phyloP scores from a whole-genome alignment of 2,888 invertebrate species.

The Philhelius pedissequus region DNA sequence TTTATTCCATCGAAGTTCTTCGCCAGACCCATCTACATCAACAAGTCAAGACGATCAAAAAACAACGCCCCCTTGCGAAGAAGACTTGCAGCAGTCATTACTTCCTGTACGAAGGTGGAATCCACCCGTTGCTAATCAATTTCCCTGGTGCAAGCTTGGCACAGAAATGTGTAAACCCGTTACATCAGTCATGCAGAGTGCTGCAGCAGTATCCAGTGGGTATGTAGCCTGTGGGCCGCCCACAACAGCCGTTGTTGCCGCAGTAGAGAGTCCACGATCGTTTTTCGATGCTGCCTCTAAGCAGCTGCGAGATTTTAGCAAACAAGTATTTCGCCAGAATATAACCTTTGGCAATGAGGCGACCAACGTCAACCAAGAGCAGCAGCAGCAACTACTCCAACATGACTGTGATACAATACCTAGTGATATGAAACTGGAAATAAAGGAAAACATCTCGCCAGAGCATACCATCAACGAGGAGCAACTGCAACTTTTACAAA shows the following conservation, averaged over 20 bases:
- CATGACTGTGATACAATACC: slow-evolving; percentile 80
- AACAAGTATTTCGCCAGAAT: slow-evolving; percentile 78
- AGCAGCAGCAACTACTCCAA: slow-evolving; percentile 68
- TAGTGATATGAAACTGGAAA: slow-evolving; percentile 81
- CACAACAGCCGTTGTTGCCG: slow-evolving; percentile 68
- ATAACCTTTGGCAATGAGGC: slow-evolving; percentile 74
- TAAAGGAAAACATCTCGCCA: slow-evolving; percentile 83
- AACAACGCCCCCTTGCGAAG: slow-evolving; percentile 17
- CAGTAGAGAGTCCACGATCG: slow-evolving; percentile 71
- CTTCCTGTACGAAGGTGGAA: slow-evolving; percentile 69
- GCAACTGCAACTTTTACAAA: slow-evolving; percentile 73
- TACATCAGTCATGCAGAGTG: slow-evolving; percentile 66
- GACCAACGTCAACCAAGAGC: slow-evolving; percentile 62
- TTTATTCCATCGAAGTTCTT: slow-evolving; percentile 81
- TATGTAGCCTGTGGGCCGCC: slow-evolving; percentile 42
- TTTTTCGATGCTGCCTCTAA: slow-evolving; percentile 76
- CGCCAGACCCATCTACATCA: slow-evolving; percentile 71
- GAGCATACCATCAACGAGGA: slow-evolving; percentile 81
- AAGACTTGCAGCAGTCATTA: slow-evolving; percentile 55
- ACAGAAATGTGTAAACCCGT: slow-evolving; percentile 70
- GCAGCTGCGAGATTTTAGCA: slow-evolving; percentile 76
- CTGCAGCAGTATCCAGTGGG: slow-evolving; percentile 56
- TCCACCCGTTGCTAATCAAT: slow-evolving; percentile 64
- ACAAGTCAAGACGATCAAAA: slow-evolving; percentile 2
- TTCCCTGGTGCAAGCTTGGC: slow-evolving; percentile 70